Base-by-base conservation (phyloP, 2,113 vertebrate genomes). In the Lepidothrix coronata region DNA sequence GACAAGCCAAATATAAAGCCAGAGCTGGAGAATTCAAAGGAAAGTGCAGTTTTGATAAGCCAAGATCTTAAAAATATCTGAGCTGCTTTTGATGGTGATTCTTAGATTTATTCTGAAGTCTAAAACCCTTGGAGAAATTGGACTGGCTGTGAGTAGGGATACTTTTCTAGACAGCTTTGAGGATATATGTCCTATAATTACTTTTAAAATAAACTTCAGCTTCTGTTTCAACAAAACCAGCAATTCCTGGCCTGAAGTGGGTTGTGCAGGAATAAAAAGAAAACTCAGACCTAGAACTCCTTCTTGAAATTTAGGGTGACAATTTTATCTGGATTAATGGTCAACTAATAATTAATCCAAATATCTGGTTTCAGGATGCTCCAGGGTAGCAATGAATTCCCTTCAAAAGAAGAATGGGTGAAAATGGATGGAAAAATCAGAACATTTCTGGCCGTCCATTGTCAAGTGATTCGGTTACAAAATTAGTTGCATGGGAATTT, bases 1-100 rank as follows among this genome's bases (percentile, higher is more conserved):
- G 93, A 96, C 96, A 96, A 88, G 95, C 67, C 93, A 80, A 96
- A 96, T 91, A 77, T 43, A 96, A 94, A 96, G 71, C 75, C 7
- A 55, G 93, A 91, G 93, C 75, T 63, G 82, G 35, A 78, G 71
- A 94, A 96, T 91, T 93, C 85, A 84, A 94, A 96, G 81, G 31
- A 96, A 96, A 97, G 54, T 91, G 59, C 43, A 54, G 77, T 89
- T 96, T 80, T 91, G 85, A 94, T 93, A 96, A 96, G 79, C 25
- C 39, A 58, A 61, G 91, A 88, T 91, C 90, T 96, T 80, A 77
- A 96, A 93, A 97, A 95, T 86, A 88, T 91, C 90, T 63, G 78
- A 91, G 82, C 55, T 74, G 79, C 65, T 86, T 94, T 94, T 90
- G 93, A 94, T 90, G 90, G 68, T 44, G 72, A 84, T 86, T 86